A percentile compares a stretch with the other conserved stretches of the same genome.
phyloP scores from a whole-genome alignment of 1,140 invertebrate species.

The Drosophila tristis region DNA sequence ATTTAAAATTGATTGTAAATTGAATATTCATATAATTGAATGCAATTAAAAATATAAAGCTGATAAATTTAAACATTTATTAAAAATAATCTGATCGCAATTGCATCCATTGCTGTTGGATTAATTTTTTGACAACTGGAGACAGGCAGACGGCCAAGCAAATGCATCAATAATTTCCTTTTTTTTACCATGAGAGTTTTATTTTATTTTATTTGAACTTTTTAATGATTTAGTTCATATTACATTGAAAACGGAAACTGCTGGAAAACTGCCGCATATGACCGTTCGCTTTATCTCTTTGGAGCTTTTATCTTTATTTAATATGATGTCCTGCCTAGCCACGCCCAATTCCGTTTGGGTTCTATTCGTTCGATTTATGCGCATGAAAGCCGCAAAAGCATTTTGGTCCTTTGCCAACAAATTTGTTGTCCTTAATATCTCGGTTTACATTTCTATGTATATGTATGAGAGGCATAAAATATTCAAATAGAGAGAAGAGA shows the following conservation, averaged over 20 bases:
- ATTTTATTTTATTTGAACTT: not conserved
- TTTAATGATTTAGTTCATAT: not conserved
- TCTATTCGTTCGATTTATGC: constrained; percentile 28
- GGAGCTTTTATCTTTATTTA: constrained; percentile 17
- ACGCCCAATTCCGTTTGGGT: constrained; percentile 40
- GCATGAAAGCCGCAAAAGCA: constrained; percentile 32
- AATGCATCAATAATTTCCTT: too few species aligned
- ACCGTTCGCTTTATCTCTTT: not conserved
- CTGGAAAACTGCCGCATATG: not conserved
- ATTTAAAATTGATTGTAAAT: too few species aligned
- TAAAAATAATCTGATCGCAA: too few species aligned
- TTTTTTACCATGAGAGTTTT: not conserved
- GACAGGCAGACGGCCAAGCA: too few species aligned
- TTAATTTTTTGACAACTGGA: too few species aligned
- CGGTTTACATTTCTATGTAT: constrained; percentile 11
- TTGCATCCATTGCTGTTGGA: too few species aligned
- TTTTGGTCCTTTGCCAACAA: constrained; percentile 28
- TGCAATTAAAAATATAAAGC: too few species aligned
- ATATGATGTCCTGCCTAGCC: constrained; percentile 17
- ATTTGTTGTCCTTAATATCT: constrained; percentile 30
- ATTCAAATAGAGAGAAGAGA: constrained; percentile 49
- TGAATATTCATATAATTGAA: too few species aligned
- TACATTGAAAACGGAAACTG: constrained; percentile 6
- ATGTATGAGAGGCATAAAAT: constrained; percentile 51
- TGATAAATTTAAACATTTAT: too few species aligned